Conservation (phyloP, 2,113 vertebrate genomes). For the Urocolius indicus region DNA sequence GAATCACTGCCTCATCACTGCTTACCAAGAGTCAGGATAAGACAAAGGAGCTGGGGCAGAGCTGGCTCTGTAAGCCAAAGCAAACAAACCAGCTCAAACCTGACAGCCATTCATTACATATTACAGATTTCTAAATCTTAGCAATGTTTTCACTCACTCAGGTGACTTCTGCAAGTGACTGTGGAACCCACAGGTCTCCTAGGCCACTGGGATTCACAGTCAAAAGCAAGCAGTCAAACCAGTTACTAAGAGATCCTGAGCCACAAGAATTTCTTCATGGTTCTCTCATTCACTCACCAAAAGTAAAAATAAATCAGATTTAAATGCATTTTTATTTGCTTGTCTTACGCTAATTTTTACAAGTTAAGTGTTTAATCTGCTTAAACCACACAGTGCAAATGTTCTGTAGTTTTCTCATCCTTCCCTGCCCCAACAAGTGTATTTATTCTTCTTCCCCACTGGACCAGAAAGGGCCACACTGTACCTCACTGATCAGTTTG, state of each 20-base stretch:
- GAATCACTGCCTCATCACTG: neutral
- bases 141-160: neutral
- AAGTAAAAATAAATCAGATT: neutral
- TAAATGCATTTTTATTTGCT: slow-evolving; percentile 3
- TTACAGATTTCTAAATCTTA: neutral
- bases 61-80: neutral
- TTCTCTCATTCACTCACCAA: neutral
- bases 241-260: neutral
- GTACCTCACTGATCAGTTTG: neutral
- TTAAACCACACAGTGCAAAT: neutral
- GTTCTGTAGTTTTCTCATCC: neutral
- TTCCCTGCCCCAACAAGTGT: neutral
- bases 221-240: neutral
- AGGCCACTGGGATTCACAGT: neutral
- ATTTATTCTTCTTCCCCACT: neutral
- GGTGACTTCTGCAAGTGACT: neutral
- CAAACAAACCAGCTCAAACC: slow-evolving; percentile 8
- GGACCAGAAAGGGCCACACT: slow-evolving; percentile 31
- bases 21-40: neutral
- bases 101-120: neutral
- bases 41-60: neutral
- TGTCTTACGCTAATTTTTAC: neutral
- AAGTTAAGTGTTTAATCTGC: neutral
- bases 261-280: neutral
- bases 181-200: neutral